Conservation (phyloP, 2,797 vertebrate species). For the Propithecus deckenii region DNA sequence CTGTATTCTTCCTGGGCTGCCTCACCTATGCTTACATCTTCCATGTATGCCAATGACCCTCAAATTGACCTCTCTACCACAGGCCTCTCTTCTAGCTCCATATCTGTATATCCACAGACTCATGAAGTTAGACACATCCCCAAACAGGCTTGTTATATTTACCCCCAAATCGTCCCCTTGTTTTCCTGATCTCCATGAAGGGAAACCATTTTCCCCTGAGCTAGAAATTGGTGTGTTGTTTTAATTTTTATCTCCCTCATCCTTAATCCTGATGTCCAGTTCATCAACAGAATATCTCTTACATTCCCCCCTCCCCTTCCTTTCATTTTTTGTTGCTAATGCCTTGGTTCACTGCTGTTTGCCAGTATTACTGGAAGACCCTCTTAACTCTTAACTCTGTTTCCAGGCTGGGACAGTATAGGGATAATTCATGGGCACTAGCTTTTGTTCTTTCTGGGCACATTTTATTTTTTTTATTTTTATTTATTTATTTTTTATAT, state of each 20-base stretch:
- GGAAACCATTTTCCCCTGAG: neutral
- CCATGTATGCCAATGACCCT: accelerated
- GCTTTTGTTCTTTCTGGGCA: neutral
- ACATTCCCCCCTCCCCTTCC: neutral
- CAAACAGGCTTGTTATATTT: neutral
- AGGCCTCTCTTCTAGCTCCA: neutral
- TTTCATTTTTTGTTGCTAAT: neutral
- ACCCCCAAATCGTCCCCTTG: neutral
- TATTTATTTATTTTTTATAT: too few species aligned
- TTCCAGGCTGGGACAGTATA: neutral
- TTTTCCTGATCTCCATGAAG: neutral
- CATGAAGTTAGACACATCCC: neutral
- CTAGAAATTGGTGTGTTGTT: neutral
- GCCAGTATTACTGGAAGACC: neutral
- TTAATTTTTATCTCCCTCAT: neutral
- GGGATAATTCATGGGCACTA: neutral
- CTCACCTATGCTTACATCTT: neutral
- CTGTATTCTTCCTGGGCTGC: neutral
- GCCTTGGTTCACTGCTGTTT: neutral
- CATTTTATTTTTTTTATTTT: neutral
- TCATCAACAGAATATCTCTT: neutral
- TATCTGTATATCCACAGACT: neutral
- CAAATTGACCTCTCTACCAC: neutral
- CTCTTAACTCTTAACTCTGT: neutral
- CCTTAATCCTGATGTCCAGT: neutral